Base-by-base conservation (phyloP, 2,888 invertebrate species). In the Laothoe populi region DNA sequence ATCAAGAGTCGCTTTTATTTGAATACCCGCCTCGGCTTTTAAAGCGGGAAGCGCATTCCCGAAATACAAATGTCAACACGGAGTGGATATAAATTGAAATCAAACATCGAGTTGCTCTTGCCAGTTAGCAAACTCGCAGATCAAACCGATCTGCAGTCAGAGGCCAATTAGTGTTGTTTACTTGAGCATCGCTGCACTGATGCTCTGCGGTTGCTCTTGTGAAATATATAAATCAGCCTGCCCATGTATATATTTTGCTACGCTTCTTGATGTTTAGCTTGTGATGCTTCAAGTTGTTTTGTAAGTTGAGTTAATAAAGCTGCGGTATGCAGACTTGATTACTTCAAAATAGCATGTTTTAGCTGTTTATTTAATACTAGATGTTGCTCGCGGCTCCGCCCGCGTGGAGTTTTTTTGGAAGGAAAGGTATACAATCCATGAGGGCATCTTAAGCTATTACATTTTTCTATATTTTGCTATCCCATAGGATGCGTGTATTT, bases 71-170 rank as follows among this genome's bases (percentile, higher is more conserved):
- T 65, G 65, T 62, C 57, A 66, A 64, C 44, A 53, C n/a, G 21
- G 64, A 65, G 67, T 70, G 64, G 57, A 66, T 74, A 67, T 69
- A 70, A 77, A 80, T 79, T 77, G 72, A 74, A 75, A 77, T 73
- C 75, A 75, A 78, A 78, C 71, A 70, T 53, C 53, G 63, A 63
- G 60, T 40, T 64, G 53, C 57, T 64, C 57, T 64, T 72, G 65
- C 69, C 71, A 72, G 73, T 63, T 53, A 24, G 53, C 45, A 31
- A 66, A 68, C 68, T 70, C 64, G 60, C 58, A 66, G 65, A 67
- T 70, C 70, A 69, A 69, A 67, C 69, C 68, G 64, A 68, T 69
- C 68, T 67, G 63, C 67, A 66, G 61, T 63, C 70, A 61, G 69
- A 62, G 68, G 70, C 70, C 71, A 71, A 70, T 71, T 73, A 71